These are phyloP conservation scores for Thysanoteuthis rhombus DNA, from an alignment of 2,888 invertebrate species.

Conservation along the genomic window DNA sequence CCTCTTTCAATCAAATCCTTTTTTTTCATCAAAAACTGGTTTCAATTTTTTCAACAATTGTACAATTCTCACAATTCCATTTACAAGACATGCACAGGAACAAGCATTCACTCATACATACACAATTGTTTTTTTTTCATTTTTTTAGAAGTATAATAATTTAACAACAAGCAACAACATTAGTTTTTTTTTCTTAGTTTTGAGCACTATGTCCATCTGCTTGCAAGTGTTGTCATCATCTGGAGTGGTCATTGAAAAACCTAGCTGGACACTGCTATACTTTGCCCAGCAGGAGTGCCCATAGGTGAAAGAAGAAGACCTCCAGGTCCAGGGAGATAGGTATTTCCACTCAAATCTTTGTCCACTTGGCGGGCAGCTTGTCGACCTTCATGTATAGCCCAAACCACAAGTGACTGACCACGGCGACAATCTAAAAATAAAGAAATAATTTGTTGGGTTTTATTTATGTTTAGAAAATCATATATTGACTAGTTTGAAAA, in stretches of 20 bases:
- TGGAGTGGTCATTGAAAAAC: background rate
- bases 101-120: background rate
- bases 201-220: background rate
- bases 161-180: background rate
- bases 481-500: too few species aligned
- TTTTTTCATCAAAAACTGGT: background rate
- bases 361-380: conserved; percentile 96
- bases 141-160: background rate
- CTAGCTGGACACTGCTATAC: conserved; percentile 21
- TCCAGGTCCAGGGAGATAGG: conserved; percentile 90
- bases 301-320: conserved; percentile 74
- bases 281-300: background rate
- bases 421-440: conserved; percentile 87
- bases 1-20: background rate
- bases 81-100: background rate
- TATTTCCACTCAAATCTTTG: conserved; percentile 78
- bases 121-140: background rate
- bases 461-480: background rate
- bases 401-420: conserved; percentile 98
- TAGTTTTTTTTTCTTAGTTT: background rate
- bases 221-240: background rate
- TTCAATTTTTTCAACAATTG: background rate
- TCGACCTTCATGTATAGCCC: conserved; percentile 98
- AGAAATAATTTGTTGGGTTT: conserved; percentile 35
- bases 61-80: background rate